These are phyloP conservation scores for Holocentrus rufus DNA, from an alignment of 2,797 vertebrate genomes.

Conservation along the genomic window DNA sequence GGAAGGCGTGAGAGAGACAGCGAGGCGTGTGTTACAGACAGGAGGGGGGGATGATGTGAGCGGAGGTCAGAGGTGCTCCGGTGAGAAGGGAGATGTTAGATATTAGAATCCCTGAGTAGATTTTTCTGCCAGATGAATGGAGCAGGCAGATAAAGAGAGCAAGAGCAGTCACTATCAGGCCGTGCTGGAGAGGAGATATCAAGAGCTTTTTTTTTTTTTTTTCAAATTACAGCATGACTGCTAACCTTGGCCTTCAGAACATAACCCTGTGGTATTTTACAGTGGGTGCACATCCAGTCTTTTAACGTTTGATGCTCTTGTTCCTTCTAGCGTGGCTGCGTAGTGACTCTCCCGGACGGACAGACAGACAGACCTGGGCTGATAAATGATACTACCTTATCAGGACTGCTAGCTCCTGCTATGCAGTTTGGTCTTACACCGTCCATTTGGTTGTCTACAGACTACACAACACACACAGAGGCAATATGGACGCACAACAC, in stretches of 20 bases:
- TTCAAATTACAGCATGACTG: conserved; percentile 21
- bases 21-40: conserved; percentile 48
- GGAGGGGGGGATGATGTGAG: conserved; percentile 55
- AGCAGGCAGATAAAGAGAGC: conserved; percentile 22
- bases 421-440: conserved; percentile 91
- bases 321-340: conserved; percentile 62
- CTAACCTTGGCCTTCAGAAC: conserved; percentile 15
- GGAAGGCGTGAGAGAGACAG: conserved; percentile 56
- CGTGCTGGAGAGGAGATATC: conserved; percentile 63
- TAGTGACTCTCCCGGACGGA: conserved; percentile 57
- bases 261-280: not conserved
- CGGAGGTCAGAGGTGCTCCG: conserved; percentile 37
- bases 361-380: conserved; percentile 74
- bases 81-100: conserved; percentile 51
- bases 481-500: conserved; percentile 80
- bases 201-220: too few species aligned
- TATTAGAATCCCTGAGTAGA: conserved; percentile 45
- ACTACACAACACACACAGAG: conserved; percentile 90
- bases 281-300: not conserved
- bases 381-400: conserved; percentile 91
- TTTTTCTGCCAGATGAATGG: conserved; percentile 44
- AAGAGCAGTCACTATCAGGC: conserved; percentile 57
- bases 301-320: conserved; percentile 7
- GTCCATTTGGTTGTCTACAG: conserved; percentile 96
- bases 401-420: conserved; percentile 90